phyloP scores from a whole-genome alignment of 2,888 invertebrate genomes.

The Biston stratarius region DNA sequence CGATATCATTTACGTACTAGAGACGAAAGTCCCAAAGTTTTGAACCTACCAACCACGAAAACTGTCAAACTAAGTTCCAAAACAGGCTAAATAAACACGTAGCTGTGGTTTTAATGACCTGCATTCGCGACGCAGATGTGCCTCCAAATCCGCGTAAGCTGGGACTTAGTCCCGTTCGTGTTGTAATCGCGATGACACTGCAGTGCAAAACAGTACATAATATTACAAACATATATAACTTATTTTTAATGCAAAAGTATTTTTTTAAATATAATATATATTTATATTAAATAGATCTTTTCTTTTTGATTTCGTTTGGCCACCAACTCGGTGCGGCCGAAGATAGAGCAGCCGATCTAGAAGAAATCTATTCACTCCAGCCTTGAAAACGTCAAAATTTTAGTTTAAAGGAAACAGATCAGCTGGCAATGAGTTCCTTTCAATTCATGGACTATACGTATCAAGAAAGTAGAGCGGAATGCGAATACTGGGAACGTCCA shows the following conservation, averaged over 20 bases:
- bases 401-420: no score
- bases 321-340: no score
- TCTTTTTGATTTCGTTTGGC: no score
- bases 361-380: no score
- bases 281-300: no score
- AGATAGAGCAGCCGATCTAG: no score
- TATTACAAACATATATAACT: background rate
- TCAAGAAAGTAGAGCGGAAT: no score
- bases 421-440: no score
- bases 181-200: constrained; percentile 60
- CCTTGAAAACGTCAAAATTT: no score
- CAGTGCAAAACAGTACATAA: constrained; percentile 19
- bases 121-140: constrained; percentile 68
- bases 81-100: constrained; percentile 48
- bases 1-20: background rate
- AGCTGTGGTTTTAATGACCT: constrained; percentile 57
- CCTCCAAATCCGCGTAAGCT: constrained; percentile 75
- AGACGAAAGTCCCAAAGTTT: constrained; percentile 11
- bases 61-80: constrained; percentile 26
- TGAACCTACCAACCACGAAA: constrained; percentile 13
- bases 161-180: constrained; percentile 71
- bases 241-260: background rate
- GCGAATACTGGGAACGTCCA: no score
- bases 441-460: no score
- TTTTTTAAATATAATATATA: no score